A percentile compares a stretch with the other conserved stretches of the same genome.
Conservation (phyloP, 2,113 vertebrate genomes). For the Seriola rivoliana region DNA sequence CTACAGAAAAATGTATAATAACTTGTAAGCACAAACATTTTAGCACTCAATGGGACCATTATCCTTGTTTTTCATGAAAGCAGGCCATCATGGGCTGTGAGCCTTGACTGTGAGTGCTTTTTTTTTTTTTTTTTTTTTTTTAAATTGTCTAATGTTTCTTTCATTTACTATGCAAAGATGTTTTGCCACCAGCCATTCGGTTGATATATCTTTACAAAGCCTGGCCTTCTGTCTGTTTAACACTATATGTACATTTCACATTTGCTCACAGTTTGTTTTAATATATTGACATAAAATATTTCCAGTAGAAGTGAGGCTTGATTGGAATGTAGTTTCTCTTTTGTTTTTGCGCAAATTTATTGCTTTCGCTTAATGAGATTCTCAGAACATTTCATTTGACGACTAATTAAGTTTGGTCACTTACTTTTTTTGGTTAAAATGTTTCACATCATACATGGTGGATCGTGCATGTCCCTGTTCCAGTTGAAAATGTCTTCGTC, state of each 20-base stretch:
- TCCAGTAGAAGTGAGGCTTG: background rate
- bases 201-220: conserved; percentile 19
- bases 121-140: conserved; percentile 24
- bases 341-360: background rate
- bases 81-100: conserved; percentile 38
- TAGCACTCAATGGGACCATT: conserved; percentile 71
- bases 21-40: conserved; percentile 79
- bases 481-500: background rate
- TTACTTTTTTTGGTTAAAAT: conserved; percentile 17
- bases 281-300: background rate
- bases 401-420: conserved; percentile 5
- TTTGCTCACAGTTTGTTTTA: background rate
- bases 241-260: background rate
- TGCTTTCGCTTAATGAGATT: conserved; percentile 29
- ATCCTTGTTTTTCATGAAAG: conserved; percentile 57
- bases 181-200: conserved; percentile 29
- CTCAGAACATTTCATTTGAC: conserved; percentile 13
- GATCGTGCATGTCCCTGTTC: background rate
- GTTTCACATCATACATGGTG: background rate
- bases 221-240: conserved; percentile 2
- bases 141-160: conserved; percentile 22
- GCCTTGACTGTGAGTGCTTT: conserved; percentile 35
- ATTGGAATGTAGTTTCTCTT: conserved; percentile 16
- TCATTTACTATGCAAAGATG: conserved; percentile 29
- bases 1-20: conserved; percentile 78